Conservation (phyloP, 2,888 invertebrate species). For the Proisotoma minuta region DNA sequence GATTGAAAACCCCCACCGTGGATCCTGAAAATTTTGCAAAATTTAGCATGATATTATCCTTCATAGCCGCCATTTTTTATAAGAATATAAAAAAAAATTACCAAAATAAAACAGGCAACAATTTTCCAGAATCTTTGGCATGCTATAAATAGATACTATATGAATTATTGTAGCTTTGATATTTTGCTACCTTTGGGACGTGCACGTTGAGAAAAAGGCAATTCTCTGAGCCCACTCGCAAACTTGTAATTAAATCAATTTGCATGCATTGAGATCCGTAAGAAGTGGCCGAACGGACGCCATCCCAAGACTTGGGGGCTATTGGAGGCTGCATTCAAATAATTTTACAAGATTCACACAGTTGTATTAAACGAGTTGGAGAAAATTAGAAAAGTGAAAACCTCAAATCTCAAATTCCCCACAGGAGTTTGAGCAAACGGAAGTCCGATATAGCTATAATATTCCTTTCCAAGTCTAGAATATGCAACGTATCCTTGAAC, state of each 20-base stretch:
- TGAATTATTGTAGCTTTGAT: neutral
- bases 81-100: neutral
- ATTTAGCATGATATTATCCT: no score
- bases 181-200: slow-evolving; percentile 20
- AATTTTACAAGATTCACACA: neutral
- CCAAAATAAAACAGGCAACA: slow-evolving; percentile 25
- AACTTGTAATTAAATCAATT: slow-evolving; percentile 37
- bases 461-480: slow-evolving; percentile 27
- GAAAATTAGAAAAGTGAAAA: no score
- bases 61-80: no score
- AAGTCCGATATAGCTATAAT: slow-evolving; percentile 30
- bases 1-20: slow-evolving; percentile 32
- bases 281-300: slow-evolving; percentile 26
- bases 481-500: slow-evolving; percentile 27
- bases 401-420: slow-evolving; percentile 31
- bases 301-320: slow-evolving; percentile 30
- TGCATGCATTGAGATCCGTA: slow-evolving; percentile 36
- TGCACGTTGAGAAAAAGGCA: slow-evolving; percentile 32
- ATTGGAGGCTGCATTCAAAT: slow-evolving; percentile 22
- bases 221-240: slow-evolving; percentile 30
- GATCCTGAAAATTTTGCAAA: no score
- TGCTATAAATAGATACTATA: neutral
- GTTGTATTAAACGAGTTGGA: no score
- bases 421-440: slow-evolving; percentile 29
- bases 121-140: slow-evolving; percentile 13